These are phyloP conservation scores for Leucosticte australis DNA, from an alignment of 2,113 vertebrate species.

Conservation along the genomic window DNA sequence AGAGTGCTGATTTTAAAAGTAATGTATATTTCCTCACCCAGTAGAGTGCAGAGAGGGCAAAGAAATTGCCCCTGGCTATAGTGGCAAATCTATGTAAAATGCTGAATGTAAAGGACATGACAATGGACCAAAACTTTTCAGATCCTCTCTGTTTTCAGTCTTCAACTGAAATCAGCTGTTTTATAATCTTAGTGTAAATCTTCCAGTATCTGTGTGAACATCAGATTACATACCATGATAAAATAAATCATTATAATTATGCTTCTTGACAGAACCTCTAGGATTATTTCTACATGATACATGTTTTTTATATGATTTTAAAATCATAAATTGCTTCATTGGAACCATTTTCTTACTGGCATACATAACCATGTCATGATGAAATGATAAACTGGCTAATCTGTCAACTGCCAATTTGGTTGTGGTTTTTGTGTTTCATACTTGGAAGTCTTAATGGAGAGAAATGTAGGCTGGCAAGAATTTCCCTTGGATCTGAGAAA, in stretches of 20 bases:
- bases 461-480: neutral
- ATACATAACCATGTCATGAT: neutral
- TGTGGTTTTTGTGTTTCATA: neutral
- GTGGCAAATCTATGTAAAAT: neutral
- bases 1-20: neutral
- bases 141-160: neutral
- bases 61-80: neutral
- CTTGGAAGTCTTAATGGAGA: neutral
- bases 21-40: neutral
- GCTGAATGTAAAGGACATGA: neutral
- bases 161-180: neutral
- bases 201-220: neutral
- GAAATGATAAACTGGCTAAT: neutral
- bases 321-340: neutral
- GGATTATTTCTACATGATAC: neutral
- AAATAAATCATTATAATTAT: neutral
- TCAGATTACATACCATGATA: neutral
- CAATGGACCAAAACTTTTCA: neutral
- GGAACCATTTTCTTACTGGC: neutral
- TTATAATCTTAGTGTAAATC: neutral
- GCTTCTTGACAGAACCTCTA: neutral
- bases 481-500: neutral
- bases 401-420: neutral
- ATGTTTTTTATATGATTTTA: neutral
- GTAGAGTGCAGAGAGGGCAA: neutral